Evolutionary conservation across 2,797 vertebrate genomes (phyloP).

Genomic region (Pelochelys cantorii): DNA sequence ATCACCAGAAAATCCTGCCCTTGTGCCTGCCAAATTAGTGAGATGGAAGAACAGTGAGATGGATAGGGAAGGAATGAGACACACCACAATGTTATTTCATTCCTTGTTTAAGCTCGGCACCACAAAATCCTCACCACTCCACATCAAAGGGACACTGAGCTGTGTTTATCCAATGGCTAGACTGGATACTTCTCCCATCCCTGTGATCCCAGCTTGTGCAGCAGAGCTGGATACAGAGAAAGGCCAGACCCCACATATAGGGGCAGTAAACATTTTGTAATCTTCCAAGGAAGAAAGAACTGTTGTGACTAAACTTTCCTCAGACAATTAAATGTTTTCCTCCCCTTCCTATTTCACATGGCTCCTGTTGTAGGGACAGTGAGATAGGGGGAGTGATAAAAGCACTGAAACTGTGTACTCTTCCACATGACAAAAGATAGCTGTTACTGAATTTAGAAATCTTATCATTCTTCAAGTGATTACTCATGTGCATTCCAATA

Average conservation of each 20-base stretch:
- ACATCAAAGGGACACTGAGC: background rate
- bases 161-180: background rate
- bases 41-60: background rate
- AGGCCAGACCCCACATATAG: background rate
- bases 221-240: background rate
- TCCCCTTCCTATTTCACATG: too few species aligned
- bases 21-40: background rate
- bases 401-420: too few species aligned
- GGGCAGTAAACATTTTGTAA: too few species aligned
- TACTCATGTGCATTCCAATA: too few species aligned
- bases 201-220: background rate
- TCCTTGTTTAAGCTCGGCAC: background rate
- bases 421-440: too few species aligned
- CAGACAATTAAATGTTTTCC: too few species aligned
- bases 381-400: too few species aligned
- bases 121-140: background rate
- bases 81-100: background rate
- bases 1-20: background rate
- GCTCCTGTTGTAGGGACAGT: too few species aligned
- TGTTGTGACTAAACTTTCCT: too few species aligned
- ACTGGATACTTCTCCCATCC: background rate
- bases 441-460: too few species aligned
- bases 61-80: background rate
- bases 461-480: too few species aligned
- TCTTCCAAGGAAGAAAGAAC: too few species aligned